phyloP scores from a whole-genome alignment of 2,797 vertebrate species.

The Chaenodraco wilsoni region DNA sequence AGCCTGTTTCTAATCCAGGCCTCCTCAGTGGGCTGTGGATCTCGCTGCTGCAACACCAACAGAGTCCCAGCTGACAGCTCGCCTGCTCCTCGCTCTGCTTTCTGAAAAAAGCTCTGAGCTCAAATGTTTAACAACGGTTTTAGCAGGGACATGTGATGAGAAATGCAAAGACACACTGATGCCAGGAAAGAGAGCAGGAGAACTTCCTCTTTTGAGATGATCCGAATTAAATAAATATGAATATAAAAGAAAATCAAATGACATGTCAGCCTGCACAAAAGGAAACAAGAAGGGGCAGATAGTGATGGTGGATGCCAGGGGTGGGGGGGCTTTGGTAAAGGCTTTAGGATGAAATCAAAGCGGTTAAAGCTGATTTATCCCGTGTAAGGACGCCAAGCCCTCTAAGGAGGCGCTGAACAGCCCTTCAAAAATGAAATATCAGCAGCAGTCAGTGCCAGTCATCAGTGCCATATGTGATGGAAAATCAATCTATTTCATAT shows the following conservation, averaged over 20 bases:
- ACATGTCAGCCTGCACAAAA: slow-evolving; percentile 28
- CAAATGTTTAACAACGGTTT: slow-evolving; percentile 59
- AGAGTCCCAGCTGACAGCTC: slow-evolving; percentile 75
- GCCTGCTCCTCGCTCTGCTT: slow-evolving; percentile 66
- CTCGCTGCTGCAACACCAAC: slow-evolving; percentile 73
- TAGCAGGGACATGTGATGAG: slow-evolving; percentile 34
- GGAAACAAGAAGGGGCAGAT: slow-evolving; percentile 29
- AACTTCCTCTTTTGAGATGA: slow-evolving; percentile 7
- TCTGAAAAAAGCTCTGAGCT: slow-evolving; percentile 51
- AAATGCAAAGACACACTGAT: slow-evolving; percentile 14
- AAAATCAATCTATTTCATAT: slow-evolving; percentile 87
- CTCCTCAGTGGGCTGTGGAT: slow-evolving; percentile 77
- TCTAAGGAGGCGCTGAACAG: slow-evolving; percentile 69
- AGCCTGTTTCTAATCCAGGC: slow-evolving; percentile 78
- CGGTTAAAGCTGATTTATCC: slow-evolving; percentile 83
- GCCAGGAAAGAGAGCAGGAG: slow-evolving; percentile 18
- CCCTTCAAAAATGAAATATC: slow-evolving; percentile 81
- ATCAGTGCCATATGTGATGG: slow-evolving; percentile 79
- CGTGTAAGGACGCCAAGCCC: slow-evolving; percentile 70
- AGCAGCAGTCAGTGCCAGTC: slow-evolving; percentile 83
- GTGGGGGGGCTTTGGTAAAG: slow-evolving; percentile 41
- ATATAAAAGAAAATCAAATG: slow-evolving; percentile 30
- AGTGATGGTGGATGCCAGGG: slow-evolving; percentile 34
- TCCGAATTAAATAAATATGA: not conserved
- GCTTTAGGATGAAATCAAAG: slow-evolving; percentile 74